Conservation (phyloP, 2,797 vertebrate genomes). For the Phataginus tricuspis region DNA sequence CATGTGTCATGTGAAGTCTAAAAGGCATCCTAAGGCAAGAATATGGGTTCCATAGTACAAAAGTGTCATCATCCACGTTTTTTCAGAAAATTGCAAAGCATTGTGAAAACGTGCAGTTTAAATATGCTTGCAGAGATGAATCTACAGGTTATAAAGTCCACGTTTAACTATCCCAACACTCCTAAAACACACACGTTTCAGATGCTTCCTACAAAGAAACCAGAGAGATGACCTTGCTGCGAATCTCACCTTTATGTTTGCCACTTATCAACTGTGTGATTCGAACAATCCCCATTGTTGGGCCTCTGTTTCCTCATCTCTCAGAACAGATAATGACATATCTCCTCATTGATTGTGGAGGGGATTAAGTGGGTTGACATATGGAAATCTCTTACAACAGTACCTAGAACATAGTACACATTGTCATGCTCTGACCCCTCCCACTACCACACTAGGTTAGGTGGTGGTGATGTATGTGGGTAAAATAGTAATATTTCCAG, state of each 20-base stretch:
- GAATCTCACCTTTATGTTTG: background rate
- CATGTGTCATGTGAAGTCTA: rapidly evolving
- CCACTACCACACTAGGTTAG: no score
- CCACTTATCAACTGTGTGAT: no score
- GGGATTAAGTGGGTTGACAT: background rate
- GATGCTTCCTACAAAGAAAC: background rate
- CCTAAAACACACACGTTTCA: background rate
- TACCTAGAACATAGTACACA: no score
- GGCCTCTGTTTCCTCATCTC: background rate
- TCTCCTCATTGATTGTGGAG: background rate
- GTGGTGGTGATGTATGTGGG: no score
- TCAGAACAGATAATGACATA: background rate
- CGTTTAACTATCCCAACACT: background rate
- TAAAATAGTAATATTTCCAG: no score
- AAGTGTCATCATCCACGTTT: background rate
- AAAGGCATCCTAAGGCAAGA: background rate
- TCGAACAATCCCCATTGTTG: background rate
- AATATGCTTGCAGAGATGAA: background rate
- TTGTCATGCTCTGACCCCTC: background rate
- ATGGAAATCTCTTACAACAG: background rate
- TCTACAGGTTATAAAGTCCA: background rate
- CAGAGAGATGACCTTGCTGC: background rate
- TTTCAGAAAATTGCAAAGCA: background rate
- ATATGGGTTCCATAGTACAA: background rate
- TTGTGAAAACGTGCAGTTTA: background rate